phyloP scores from a whole-genome alignment of 2,888 invertebrate species.

The Meghimatium bilineatum region DNA sequence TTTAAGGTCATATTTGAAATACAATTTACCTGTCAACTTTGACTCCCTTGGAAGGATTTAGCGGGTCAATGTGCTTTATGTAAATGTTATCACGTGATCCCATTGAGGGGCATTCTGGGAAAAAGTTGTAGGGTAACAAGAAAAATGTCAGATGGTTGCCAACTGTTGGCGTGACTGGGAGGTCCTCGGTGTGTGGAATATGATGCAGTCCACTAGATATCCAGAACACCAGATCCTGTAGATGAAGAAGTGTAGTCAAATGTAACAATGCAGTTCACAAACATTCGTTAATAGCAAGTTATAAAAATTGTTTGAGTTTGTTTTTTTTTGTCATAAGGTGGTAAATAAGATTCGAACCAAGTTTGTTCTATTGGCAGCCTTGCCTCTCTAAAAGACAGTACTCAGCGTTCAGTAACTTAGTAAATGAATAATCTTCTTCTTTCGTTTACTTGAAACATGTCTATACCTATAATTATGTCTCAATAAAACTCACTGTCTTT shows the following conservation, averaged over 20 bases:
- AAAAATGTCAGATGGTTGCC: conserved; percentile 68
- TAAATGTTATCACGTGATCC: conserved; percentile 58
- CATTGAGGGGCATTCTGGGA: conserved; percentile 70
- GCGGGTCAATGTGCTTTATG: neutral
- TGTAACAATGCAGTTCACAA: no score
- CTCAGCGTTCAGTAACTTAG: no score
- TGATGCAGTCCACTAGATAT: conserved; percentile 70
- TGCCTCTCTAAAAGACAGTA: no score
- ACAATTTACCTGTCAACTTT: conserved; percentile 20
- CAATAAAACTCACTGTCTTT: no score
- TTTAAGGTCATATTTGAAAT: neutral
- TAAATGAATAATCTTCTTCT: no score
- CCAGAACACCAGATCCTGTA: conserved; percentile 73
- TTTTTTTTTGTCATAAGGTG: no score
- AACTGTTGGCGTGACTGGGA: conserved; percentile 67
- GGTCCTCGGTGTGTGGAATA: conserved; percentile 72
- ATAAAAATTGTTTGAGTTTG: no score
- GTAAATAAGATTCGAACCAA: no score
- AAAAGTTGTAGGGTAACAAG: conserved; percentile 73
- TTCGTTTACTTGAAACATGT: no score
- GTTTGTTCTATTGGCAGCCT: no score
- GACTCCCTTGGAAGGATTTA: neutral
- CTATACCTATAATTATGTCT: no score
- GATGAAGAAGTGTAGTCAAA: neutral
- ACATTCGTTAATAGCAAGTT: no score